phyloP scores from a whole-genome alignment of 2,797 vertebrate species.

The Eremophila alpestris region DNA sequence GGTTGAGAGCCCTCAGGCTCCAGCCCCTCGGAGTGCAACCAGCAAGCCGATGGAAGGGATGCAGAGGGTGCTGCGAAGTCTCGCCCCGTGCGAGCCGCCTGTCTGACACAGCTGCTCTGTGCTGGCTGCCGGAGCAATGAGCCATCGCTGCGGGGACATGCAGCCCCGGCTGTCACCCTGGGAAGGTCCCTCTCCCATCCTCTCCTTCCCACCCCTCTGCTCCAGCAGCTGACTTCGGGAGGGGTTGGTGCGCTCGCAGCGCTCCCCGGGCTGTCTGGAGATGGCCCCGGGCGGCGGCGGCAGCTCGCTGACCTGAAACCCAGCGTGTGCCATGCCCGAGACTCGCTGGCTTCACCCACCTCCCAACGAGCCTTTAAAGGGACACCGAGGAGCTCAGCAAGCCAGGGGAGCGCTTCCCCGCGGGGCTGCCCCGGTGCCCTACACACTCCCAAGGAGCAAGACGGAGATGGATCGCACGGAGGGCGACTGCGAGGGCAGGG shows the following conservation, averaged over 20 bases:
- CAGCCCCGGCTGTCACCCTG: neutral
- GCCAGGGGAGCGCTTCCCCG: neutral
- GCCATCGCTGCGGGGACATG: neutral
- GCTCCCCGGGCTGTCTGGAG: fast-evolving
- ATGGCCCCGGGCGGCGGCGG: neutral
- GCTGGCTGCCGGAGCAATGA: neutral
- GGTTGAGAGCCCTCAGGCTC: neutral
- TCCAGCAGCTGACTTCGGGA: neutral
- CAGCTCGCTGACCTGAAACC: neutral
- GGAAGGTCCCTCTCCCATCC: neutral
- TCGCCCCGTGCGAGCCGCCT: neutral
- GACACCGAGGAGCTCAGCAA: neutral
- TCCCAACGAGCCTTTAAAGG: neutral
- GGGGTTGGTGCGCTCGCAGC: neutral
- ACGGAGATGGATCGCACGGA: neutral
- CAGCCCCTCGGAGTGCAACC: neutral
- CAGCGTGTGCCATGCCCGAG: neutral
- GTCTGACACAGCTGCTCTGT: neutral
- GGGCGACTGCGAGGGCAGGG: neutral
- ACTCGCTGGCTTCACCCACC: neutral
- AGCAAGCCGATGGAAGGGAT: neutral
- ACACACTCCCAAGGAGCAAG: neutral
- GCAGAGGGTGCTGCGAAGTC: neutral
- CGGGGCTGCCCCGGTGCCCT: neutral
- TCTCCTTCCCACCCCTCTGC: neutral